Base-by-base conservation (phyloP, 2,888 invertebrate species). In the Metallyticus violacea region DNA sequence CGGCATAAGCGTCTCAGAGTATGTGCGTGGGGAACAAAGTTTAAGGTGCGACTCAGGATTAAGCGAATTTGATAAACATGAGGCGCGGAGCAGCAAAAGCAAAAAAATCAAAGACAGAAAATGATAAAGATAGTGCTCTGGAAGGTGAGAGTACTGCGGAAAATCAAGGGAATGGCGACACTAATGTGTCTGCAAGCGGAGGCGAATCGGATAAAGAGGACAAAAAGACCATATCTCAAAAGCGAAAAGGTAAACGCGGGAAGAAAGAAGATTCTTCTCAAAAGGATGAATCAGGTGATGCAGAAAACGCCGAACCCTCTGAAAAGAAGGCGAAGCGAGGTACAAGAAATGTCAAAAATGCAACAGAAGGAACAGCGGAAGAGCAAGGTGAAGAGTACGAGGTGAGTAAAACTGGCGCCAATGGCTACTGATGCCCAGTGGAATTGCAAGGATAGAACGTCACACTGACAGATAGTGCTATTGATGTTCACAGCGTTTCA, bases 331-430 rank as follows among this genome's bases (percentile, higher is more conserved):
- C 89, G 88, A 82, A 88, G 86, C 81, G 88, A 89, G 9, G 88
- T 90, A 9, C 91, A 89, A 89, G 91, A 89, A 88, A 62, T 6
- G 40, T 62, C 4, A 62, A 62, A 62, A 15, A 2, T 4, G 1
- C 92, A 92, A 89, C 91, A 90, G 89, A 92, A 90, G 89, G 89
- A 29, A 88, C 89, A 3, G 92, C 91, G 9, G 92, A 92, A 88
- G 91, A 90, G 83, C 89, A 90, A 81, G 89, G 92, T 86, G 91
- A 93, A 86, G 94, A 93, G 87, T 94, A 93, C 88, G 94, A 94
- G 93, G 94, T 94, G 89, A 86, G 87, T 84, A 84, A 85, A 27
- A 80, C 29, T 9, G 26, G 25, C 27, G 28, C 9, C 25, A 25
- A n/a, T 9, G 7, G 15, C 25, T 79, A 25, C 29, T 25, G 29